These are phyloP conservation scores for Sceloporus undulatus DNA, from an alignment of 2,113 vertebrate genomes.

Conservation along the genomic window DNA sequence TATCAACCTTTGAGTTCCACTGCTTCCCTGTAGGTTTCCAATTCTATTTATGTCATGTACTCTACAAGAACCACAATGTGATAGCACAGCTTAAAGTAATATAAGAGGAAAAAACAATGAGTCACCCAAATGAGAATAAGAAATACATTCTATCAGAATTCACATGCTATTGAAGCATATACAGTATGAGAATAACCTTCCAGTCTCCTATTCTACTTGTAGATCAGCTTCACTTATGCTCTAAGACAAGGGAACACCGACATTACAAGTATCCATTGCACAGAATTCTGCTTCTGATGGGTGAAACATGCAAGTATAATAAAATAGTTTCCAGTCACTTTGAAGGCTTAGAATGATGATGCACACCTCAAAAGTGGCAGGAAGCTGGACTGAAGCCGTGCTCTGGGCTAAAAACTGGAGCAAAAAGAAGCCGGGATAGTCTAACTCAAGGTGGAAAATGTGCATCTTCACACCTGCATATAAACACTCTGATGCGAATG, in stretches of 20 bases:
- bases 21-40: background rate
- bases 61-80: background rate
- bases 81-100: background rate
- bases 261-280: background rate
- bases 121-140: background rate
- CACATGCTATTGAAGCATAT: background rate
- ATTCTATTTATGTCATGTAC: background rate
- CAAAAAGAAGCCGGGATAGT: too few relatives aligned
- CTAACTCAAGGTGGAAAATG: too few relatives aligned
- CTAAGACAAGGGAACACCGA: background rate
- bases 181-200: background rate
- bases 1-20: background rate
- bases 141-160: background rate
- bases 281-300: background rate
- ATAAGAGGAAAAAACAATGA: background rate
- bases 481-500: too few relatives aligned
- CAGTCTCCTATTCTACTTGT: background rate
- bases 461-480: too few relatives aligned
- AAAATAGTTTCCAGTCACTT: too few relatives aligned
- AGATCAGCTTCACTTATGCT: background rate
- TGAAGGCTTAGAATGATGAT: too few relatives aligned
- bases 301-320: too few relatives aligned
- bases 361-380: too few relatives aligned
- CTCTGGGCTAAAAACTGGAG: too few relatives aligned
- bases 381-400: too few relatives aligned